These are phyloP conservation scores for Spermophilus dauricus DNA, from an alignment of 2,113 vertebrate genomes.

Conservation along the genomic window DNA sequence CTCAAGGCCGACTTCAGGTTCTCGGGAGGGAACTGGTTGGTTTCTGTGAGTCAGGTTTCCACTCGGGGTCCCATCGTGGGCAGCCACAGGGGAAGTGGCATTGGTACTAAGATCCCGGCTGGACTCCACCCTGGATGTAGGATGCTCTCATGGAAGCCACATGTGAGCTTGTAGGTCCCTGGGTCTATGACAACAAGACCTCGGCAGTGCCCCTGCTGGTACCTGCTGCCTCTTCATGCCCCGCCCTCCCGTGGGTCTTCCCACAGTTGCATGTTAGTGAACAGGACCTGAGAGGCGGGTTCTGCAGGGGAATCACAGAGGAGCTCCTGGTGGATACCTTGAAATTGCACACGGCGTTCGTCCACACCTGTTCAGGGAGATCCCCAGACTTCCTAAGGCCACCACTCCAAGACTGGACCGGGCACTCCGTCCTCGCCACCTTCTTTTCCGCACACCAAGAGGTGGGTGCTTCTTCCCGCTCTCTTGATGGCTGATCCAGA, in stretches of 20 bases:
- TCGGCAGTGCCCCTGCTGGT: background rate
- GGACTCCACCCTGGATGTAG: too few species aligned
- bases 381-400: background rate
- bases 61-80: background rate
- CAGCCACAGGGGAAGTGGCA: background rate
- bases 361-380: background rate
- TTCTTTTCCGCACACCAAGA: background rate
- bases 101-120: too few species aligned
- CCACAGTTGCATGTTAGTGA: background rate
- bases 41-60: background rate
- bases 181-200: background rate
- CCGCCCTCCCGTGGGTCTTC: background rate
- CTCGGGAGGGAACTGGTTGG: background rate
- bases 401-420: accelerated
- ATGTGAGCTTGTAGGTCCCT: too few species aligned
- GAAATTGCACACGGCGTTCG: background rate
- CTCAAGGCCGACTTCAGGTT: background rate
- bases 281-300: background rate
- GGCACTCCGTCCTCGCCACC: background rate
- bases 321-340: background rate
- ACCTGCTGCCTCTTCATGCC: background rate
- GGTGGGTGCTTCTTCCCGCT: background rate
- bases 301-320: background rate
- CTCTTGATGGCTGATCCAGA: slow-evolving; percentile 39
- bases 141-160: background rate